Evolutionary conservation across 1,140 invertebrate genomes (phyloP), one percentile per base, ranked within the genome.

Genomic region (Apis laboriosa): DNA sequence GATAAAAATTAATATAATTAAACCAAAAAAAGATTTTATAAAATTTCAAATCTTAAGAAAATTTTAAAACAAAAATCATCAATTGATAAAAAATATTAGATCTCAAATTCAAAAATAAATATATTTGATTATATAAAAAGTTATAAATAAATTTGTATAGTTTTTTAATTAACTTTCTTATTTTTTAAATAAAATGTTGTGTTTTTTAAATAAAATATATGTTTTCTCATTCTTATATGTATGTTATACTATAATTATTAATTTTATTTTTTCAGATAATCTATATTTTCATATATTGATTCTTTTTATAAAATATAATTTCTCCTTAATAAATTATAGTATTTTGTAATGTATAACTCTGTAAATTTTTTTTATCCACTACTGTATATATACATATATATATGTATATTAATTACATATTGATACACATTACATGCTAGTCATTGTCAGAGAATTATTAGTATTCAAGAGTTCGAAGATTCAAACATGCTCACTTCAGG

Each of bases 401-500:
- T 66, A 66, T 55, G 43, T 79, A 76, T 79, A 66, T 71, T 79
- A 83, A 83, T 83, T 80, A 89, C 67, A 89, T 90, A 90, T 84
- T 82, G 84, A 89, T 89, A 91, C 87, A 86, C 73, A 86, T 92
- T 92, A 92, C 77, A 89, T 83, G 68, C 88, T 92, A 92, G 83
- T 92, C 91, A 92, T 92, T 92, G 92, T 91, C 91, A 92, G 88
- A 92, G 86, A 92, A 82, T 91, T 85, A 90, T 90, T 92, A 88
- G 72, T 85, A 76, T 89, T 87, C 61, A 83, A 85, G 87, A 85
- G 87, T 91, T 82, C 67, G 90, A 90, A 86, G 82, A 79, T 82
- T 75, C 55, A 77, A 80, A 71, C 83, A 77, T 85, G 67, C 88
- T 86, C 83, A 68, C 77, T 72, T 81, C 88, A 77, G 83, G 71